phyloP scores from a whole-genome alignment of 2,113 vertebrate species.

The Phyllopteryx taeniolatus region DNA sequence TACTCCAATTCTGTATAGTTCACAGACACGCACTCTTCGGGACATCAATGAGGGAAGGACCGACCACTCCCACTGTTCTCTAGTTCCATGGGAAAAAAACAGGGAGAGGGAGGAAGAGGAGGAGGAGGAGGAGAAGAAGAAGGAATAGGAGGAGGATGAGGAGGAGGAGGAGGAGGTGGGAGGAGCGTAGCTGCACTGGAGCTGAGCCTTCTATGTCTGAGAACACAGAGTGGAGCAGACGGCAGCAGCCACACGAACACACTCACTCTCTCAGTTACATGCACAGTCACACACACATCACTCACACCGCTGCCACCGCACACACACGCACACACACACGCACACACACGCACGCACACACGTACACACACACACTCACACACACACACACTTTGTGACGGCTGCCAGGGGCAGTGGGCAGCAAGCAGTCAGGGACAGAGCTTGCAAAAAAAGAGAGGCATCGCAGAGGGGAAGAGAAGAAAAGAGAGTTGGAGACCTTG shows the following conservation, averaged over 20 bases:
- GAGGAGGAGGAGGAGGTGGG: slow-evolving; percentile 44
- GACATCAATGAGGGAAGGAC: slow-evolving; percentile 49
- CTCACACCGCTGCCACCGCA: slow-evolving; percentile 20
- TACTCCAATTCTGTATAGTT: slow-evolving; percentile 30
- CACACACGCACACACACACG: slow-evolving; percentile 60
- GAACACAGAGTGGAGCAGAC: slow-evolving; percentile 74
- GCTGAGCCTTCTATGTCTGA: slow-evolving; percentile 70
- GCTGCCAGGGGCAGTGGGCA: slow-evolving; percentile 66
- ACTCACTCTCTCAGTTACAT: slow-evolving; percentile 59
- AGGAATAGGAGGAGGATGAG: not conserved
- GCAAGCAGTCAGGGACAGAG: slow-evolving; percentile 54
- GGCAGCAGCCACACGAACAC: slow-evolving; percentile 68
- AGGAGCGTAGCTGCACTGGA: slow-evolving; percentile 64
- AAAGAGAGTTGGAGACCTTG: slow-evolving; percentile 68
- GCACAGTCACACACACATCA: slow-evolving; percentile 63
- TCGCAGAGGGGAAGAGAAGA: slow-evolving; percentile 54
- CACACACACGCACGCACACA: slow-evolving; percentile 15
- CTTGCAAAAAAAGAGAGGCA: slow-evolving; percentile 60
- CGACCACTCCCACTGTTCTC: slow-evolving; percentile 70
- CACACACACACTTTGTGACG: slow-evolving; percentile 51
- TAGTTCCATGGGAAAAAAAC: slow-evolving; percentile 77
- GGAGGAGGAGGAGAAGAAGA: slow-evolving; percentile 28
- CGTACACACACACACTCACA: slow-evolving; percentile 41
- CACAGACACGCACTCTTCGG: slow-evolving; percentile 21
- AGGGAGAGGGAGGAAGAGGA: slow-evolving; percentile 52